These are phyloP conservation scores for Diabrotica balteata DNA, from an alignment of 2,888 invertebrate genomes.

Conservation along the genomic window DNA sequence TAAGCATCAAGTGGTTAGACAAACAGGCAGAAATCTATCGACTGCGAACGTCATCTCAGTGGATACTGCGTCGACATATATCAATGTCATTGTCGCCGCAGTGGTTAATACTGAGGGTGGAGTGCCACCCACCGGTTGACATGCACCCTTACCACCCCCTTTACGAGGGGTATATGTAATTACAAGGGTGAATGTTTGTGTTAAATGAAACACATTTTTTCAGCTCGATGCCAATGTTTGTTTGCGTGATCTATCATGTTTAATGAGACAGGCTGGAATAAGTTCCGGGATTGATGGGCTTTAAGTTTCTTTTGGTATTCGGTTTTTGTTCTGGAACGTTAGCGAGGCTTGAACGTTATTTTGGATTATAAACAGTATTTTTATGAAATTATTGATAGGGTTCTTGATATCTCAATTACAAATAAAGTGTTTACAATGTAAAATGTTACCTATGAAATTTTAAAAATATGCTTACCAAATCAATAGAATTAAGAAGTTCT, in stretches of 20 bases:
- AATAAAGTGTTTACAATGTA: no score
- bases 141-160: constrained; percentile 27
- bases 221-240: constrained; percentile 27
- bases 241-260: constrained; percentile 38
- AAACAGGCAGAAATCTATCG: constrained; percentile 42
- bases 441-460: no score
- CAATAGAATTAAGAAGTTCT: no score
- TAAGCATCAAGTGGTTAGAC: no score
- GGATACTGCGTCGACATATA: constrained; percentile 55
- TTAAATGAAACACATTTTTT: constrained; percentile 38
- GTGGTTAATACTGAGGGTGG: constrained; percentile 43
- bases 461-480: no score
- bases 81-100: constrained; percentile 54
- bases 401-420: no score
- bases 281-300: constrained; percentile 31
- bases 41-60: constrained; percentile 52
- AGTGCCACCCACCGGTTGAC: constrained; percentile 38
- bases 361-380: no score
- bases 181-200: constrained; percentile 37
- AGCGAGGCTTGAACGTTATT: no score
- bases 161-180: constrained; percentile 32
- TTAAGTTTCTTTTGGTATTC: constrained; percentile 27
- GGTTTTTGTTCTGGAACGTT: constrained; percentile 15
- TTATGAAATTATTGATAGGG: no score
- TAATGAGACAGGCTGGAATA: constrained; percentile 34